Percentiles rank a stretch among this genome's conserved stretches.
Evolutionary conservation across 2,888 invertebrate genomes (phyloP).

Genomic region (Himalopsyche anomala): DNA sequence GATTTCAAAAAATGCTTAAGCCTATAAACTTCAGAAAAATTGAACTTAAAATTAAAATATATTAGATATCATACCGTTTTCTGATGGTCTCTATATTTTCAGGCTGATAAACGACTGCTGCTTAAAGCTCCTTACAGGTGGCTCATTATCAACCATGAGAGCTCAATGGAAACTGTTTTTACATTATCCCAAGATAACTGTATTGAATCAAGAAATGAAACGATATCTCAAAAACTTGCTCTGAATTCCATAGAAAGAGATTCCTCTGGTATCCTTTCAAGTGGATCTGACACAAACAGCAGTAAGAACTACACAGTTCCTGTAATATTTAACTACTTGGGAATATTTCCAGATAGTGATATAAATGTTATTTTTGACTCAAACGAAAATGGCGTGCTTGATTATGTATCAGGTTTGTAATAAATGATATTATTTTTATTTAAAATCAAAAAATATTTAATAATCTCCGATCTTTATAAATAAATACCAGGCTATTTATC

Average conservation of each 20-base stretch:
- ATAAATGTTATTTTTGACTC: conserved; percentile 64
- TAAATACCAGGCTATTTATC: too few species aligned
- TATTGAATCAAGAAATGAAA: conserved; percentile 46
- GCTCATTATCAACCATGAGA: conserved; percentile 57
- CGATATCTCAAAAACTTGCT: conserved; percentile 21
- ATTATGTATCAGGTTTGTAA: neutral
- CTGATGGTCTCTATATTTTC: neutral
- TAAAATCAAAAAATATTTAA: too few species aligned
- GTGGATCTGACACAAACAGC: neutral
- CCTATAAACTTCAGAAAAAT: too few species aligned
- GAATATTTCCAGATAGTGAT: conserved; percentile 66
- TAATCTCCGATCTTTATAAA: too few species aligned
- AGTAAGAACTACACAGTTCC: neutral
- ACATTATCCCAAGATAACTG: too few species aligned
- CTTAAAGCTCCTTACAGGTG: conserved; percentile 59
- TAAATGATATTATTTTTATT: neutral
- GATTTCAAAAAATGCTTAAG: too few species aligned
- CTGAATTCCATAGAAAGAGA: neutral
- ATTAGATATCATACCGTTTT: neutral
- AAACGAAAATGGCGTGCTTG: neutral
- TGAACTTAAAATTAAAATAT: too few species aligned
- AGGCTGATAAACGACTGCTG: conserved; percentile 54
- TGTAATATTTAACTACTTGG: conserved; percentile 52
- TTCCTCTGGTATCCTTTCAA: neutral
- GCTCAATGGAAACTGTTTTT: conserved; percentile 63